Evolutionary conservation across 1,140 invertebrate species (phyloP).

Genomic region (Cepaea nemoralis): DNA sequence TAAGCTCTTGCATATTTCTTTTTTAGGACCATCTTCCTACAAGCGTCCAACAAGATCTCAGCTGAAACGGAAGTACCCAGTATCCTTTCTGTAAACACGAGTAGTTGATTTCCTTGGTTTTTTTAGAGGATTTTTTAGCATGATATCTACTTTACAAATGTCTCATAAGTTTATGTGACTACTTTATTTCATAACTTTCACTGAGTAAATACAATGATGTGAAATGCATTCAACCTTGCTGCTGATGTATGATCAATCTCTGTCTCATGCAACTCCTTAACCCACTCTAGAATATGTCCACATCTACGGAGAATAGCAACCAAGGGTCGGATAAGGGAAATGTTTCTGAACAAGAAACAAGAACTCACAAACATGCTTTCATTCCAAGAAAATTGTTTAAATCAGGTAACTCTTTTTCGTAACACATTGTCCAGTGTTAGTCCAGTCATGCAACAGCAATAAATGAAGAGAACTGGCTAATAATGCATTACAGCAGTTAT

Average conservation of each 20-base stretch:
- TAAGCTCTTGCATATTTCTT: neutral
- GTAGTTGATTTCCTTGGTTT: too few relatives aligned
- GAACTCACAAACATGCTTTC: neutral
- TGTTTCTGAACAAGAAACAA: neutral
- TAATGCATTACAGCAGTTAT: too few relatives aligned
- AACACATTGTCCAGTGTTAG: too few relatives aligned
- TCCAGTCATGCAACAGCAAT: too few relatives aligned
- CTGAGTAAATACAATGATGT: too few relatives aligned
- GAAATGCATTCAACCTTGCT: too few relatives aligned
- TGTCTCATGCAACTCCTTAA: neutral
- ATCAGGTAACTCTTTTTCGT: neutral
- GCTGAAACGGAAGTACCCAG: slow-evolving; percentile 53
- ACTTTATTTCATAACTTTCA: too few relatives aligned
- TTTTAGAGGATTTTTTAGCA: too few relatives aligned
- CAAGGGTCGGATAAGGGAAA: neutral
- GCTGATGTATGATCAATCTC: too few relatives aligned
- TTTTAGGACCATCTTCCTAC: slow-evolving; percentile 53
- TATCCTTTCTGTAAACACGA: slow-evolving; percentile 51
- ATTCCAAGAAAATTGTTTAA: slow-evolving; percentile 33
- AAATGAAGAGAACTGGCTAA: too few relatives aligned
- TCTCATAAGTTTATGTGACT: too few relatives aligned
- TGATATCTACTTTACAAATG: too few relatives aligned
- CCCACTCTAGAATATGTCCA: neutral
- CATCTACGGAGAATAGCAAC: neutral
- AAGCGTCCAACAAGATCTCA: slow-evolving; percentile 44